phyloP scores from a whole-genome alignment of 1,140 invertebrate genomes.

The Yoshiicerus persimilis region DNA sequence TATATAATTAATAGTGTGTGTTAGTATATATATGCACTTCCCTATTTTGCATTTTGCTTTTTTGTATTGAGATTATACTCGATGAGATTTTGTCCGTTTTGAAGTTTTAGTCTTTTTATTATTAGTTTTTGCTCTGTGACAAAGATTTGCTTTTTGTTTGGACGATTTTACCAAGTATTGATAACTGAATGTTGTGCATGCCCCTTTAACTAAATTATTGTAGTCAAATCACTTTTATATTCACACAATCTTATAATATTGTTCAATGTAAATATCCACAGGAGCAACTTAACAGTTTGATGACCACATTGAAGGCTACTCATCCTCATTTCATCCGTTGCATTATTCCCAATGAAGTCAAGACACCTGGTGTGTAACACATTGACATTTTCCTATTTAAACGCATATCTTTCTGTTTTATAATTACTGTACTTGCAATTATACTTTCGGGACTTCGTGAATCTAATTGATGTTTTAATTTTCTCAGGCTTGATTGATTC shows the following conservation, averaged over 20 bases:
- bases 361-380: slow-evolving; percentile 62
- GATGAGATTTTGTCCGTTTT: too few species aligned
- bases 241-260: neutral
- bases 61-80: neutral
- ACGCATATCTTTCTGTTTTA: too few species aligned
- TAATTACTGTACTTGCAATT: too few species aligned
- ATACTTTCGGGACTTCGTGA: slow-evolving; percentile 42
- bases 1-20: too few species aligned
- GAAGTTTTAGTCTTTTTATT: too few species aligned
- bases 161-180: too few species aligned
- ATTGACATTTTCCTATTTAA: neutral
- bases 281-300: slow-evolving; percentile 59
- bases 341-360: slow-evolving; percentile 69
- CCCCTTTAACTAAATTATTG: neutral
- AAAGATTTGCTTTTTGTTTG: too few species aligned
- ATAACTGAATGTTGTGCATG: too few species aligned
- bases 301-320: slow-evolving; percentile 62
- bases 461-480: neutral
- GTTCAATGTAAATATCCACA: slow-evolving; percentile 36
- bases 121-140: too few species aligned
- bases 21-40: neutral
- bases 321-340: slow-evolving; percentile 69
- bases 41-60: neutral
- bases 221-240: neutral
- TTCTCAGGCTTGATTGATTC: slow-evolving; percentile 92